Conservation (phyloP, 2,797 vertebrate species). For the Buceros bicornis region DNA sequence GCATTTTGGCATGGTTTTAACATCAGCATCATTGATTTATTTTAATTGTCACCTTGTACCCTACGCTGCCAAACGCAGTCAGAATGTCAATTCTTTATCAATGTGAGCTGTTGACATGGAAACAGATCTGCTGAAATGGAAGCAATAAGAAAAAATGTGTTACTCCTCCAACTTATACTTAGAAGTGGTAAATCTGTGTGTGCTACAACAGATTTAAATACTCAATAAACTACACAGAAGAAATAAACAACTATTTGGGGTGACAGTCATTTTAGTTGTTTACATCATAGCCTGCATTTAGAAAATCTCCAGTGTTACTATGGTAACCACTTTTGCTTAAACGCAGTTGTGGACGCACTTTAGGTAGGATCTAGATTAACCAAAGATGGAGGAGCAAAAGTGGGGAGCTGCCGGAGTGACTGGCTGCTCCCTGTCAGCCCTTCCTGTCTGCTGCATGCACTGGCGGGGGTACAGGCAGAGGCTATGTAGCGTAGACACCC, state of each 20-base stretch:
- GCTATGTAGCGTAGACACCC: neutral
- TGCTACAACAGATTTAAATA: conserved; percentile 72
- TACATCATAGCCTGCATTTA: conserved; percentile 75
- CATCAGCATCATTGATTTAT: conserved; percentile 55
- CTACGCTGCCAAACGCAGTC: conserved; percentile 62
- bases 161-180: conserved; percentile 70
- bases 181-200: conserved; percentile 69
- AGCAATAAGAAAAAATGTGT: conserved; percentile 52
- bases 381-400: conserved; percentile 28
- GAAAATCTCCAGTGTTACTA: conserved; percentile 78
- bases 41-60: conserved; percentile 73
- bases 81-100: conserved; percentile 78
- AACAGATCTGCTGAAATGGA: conserved; percentile 74
- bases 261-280: conserved; percentile 74
- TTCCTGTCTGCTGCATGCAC: neutral
- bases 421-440: neutral
- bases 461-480: neutral
- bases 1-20: conserved; percentile 54
- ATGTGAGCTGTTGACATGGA: conserved; percentile 77
- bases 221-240: conserved; percentile 57
- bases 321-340: conserved; percentile 79
- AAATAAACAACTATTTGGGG: conserved; percentile 74
- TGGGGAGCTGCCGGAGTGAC: neutral
- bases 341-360: conserved; percentile 71
- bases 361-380: conserved; percentile 74